These are phyloP conservation scores for Chrysotoxum bicinctum DNA, from an alignment of 2,888 invertebrate species.

Conservation along the genomic window DNA sequence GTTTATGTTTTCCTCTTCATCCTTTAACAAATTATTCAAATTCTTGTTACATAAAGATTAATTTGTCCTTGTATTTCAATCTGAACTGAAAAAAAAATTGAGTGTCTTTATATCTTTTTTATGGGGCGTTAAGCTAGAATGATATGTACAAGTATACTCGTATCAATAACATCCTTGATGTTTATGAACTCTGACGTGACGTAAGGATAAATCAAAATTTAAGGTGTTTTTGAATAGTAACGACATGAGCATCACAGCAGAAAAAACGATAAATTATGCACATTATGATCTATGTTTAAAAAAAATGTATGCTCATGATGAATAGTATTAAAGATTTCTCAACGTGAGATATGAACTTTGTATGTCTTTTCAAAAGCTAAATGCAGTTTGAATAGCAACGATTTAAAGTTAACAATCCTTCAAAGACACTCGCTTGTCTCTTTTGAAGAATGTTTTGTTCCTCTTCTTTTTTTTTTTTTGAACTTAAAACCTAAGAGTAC, in stretches of 20 bases:
- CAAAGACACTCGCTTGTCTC: neutral
- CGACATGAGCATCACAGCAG: neutral
- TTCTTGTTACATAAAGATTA: neutral
- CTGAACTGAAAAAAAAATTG: neutral
- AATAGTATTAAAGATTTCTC: neutral
- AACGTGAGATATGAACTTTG: neutral
- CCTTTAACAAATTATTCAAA: neutral
- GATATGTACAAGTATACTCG: neutral
- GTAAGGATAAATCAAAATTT: neutral
- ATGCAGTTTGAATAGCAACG: neutral
- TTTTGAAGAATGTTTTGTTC: neutral
- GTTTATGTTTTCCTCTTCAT: neutral
- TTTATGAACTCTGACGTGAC: neutral
- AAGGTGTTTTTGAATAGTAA: neutral
- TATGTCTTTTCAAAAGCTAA: neutral
- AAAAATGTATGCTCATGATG: too few relatives aligned
- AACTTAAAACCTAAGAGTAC: neutral
- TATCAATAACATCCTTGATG: neutral
- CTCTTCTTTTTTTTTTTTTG: neutral
- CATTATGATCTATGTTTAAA: too few relatives aligned
- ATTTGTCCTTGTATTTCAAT: neutral
- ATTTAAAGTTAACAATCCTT: constrained; percentile 7
- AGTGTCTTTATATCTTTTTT: constrained; percentile 1
- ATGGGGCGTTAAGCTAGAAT: neutral
- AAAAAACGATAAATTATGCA: too few relatives aligned